These are phyloP conservation scores for Pantherophis alleghaniensis DNA, from an alignment of 2,797 vertebrate species.

Conservation along the genomic window DNA sequence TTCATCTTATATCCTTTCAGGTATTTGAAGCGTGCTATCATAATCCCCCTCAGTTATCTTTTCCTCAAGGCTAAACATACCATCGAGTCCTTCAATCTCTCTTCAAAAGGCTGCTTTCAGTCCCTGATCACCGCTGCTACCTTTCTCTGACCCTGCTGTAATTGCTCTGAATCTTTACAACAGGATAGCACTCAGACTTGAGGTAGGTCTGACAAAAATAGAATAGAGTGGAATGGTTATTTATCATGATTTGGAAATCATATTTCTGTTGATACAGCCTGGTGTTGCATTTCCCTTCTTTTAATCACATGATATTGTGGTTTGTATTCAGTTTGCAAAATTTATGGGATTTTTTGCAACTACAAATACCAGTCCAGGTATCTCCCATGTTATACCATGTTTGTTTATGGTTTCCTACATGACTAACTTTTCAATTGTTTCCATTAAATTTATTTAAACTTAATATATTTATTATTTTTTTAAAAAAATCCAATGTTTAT, in stretches of 20 bases:
- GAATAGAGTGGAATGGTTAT: background rate
- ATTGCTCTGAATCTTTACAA: background rate
- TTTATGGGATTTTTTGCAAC: background rate
- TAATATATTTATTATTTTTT: background rate
- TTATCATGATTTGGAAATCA: background rate
- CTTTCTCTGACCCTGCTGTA: background rate
- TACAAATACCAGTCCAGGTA: background rate
- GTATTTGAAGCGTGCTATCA: background rate
- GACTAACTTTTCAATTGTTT: background rate
- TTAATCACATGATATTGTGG: background rate
- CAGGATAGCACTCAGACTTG: background rate
- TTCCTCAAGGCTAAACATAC: background rate
- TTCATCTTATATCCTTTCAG: background rate
- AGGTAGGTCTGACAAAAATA: background rate
- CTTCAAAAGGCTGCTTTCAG: background rate
- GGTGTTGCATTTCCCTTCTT: background rate
- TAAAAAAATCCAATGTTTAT: background rate
- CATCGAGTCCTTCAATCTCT: background rate
- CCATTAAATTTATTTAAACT: background rate
- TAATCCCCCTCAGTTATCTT: background rate
- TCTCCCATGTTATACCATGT: background rate
- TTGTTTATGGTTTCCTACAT: background rate
- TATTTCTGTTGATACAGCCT: background rate
- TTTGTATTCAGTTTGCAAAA: background rate
- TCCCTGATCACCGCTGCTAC: background rate